Percentiles rank a stretch among this genome's conserved stretches.
phyloP scores from a whole-genome alignment of 1,140 invertebrate genomes.

The Ditylenchus dipsaci region DNA sequence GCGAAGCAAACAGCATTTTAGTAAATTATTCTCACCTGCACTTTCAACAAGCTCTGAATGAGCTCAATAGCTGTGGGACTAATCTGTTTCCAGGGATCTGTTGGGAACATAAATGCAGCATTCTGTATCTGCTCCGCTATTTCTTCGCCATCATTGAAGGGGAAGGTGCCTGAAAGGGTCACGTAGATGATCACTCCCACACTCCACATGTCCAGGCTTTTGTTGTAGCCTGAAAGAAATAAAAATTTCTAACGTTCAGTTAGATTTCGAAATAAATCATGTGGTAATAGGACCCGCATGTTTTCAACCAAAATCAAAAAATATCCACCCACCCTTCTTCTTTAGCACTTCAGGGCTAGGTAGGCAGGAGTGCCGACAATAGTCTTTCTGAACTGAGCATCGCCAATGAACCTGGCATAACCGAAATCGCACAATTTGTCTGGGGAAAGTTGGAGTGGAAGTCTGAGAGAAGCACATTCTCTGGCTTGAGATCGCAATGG shows the following conservation, averaged over 20 bases:
- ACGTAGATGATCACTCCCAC: constrained; percentile 96
- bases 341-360: constrained; percentile 90
- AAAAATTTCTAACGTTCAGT: too few relatives aligned
- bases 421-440: constrained; percentile 95
- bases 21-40: constrained; percentile 82
- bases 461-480: constrained; percentile 56
- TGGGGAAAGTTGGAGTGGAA: constrained; percentile 51
- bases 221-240: constrained; percentile 78
- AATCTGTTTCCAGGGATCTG: constrained; percentile 91
- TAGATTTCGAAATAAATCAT: too few relatives aligned
- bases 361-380: constrained; percentile 73
- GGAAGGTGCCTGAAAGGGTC: constrained; percentile 88
- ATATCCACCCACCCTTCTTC: constrained; percentile 63
- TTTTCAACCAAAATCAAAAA: neutral
- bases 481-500: constrained; percentile 74
- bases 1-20: too few relatives aligned
- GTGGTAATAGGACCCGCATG: neutral
- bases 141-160: constrained; percentile 98
- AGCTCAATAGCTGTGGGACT: constrained; percentile 90
- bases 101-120: constrained; percentile 99
- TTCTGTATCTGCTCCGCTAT: constrained; percentile 99
- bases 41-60: constrained; percentile 93
- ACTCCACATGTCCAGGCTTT: constrained; percentile 98
- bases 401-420: constrained; percentile 94
- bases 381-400: constrained; percentile 92